Base-by-base conservation (phyloP, 2,113 vertebrate genomes). In the Tamias sibiricus region DNA sequence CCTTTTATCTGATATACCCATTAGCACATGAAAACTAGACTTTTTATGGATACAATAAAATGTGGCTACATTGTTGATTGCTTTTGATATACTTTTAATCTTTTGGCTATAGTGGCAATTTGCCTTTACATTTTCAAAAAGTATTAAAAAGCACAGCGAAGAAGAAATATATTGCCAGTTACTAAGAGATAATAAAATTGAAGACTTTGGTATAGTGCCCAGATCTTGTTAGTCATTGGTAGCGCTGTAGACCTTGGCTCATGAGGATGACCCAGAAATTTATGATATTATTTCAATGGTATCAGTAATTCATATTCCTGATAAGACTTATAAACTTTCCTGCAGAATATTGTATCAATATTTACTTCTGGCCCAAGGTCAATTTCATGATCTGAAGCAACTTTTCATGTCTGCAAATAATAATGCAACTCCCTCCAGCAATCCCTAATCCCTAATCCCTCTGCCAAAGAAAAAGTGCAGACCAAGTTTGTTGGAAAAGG, bases 361-460 rank as follows among this genome's bases (percentile, higher is more conserved):
- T 98, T 98, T 99, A 12, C 99, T 99, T 87, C 99, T 99, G 62
- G 98, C 99, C 87, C 99, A 99, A 90, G 99, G 99, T 77, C 99
- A 99, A 98, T 99, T 99, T 98, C 99, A 99, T 30, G 99, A 99
- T 92, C 98, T 99, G 83, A 99, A 99, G 99, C 99, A 99, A 91
- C 99, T 99, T 95, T 99, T 99, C 98, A 99, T 99, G 99, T 99
- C 99, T 83, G 99, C 99, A 87, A 99, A 98, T 13, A 98, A 80
- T 12, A 92, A 80, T 4, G 92, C 81, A 6, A 66, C 75, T 0
- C 72, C 97, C n/a, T 49, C 94, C 47, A 85, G 95, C 0, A 54
- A 75, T 0, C 98, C n/a, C n/a, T n/a, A n/a, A n/a, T n/a, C n/a
- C n/a, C n/a, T n/a, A n/a, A n/a, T n/a, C 10, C 95, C 0, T 91